Evolutionary conservation across 2,888 invertebrate genomes (phyloP), one percentile per base, ranked within the genome.

Genomic region (Metopia argyrocephala): DNA sequence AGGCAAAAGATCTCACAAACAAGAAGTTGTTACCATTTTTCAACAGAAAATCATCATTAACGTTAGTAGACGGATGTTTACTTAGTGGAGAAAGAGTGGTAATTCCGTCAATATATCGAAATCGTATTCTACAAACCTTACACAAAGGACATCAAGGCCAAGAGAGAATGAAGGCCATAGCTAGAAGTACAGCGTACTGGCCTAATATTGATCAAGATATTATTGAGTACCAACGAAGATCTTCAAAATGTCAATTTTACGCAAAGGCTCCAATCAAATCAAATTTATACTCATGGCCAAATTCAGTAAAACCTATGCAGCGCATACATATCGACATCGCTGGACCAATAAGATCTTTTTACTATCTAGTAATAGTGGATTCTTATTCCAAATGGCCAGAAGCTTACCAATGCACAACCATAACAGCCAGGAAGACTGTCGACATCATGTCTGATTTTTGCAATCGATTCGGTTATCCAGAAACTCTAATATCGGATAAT

Each of bases 231-330:
- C n/a, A n/a, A n/a, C 31, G 50, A 52, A 71, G 61, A 48, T 83
- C 84, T 68, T 7, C 50, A 28, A 20, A 57, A 7, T 75, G 75
- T 50, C 61, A 75, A 46, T 1, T 1, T 1, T 54, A 50, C 9
- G 50, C 28, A 15, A 75, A 68, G n/a, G 52, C 27, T 23, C 66
- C 61, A 15, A 20, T 25, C 2, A 76, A 69, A 31, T 64, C 69
- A 48, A 25, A 28, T 9, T 56, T 64, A 56, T 76, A 62, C 28
- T 56, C 76, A 5, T 69, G 76, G 62, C 87, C 6, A 79, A 71
- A 9, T 80, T 87, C 25, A 84, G 59, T 48, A 5, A 59, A 45
- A 48, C 46, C 48, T n/a, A n/a, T n/a, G n/a, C n/a, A n/a, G n/a
- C n/a, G n/a, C n/a, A n/a, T n/a, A n/a, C n/a, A n/a, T n/a, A 85